Evolutionary conservation across 2,797 vertebrate genomes (phyloP), one percentile per base, ranked within the genome.

Genomic region (Sardinella longiceps): DNA sequence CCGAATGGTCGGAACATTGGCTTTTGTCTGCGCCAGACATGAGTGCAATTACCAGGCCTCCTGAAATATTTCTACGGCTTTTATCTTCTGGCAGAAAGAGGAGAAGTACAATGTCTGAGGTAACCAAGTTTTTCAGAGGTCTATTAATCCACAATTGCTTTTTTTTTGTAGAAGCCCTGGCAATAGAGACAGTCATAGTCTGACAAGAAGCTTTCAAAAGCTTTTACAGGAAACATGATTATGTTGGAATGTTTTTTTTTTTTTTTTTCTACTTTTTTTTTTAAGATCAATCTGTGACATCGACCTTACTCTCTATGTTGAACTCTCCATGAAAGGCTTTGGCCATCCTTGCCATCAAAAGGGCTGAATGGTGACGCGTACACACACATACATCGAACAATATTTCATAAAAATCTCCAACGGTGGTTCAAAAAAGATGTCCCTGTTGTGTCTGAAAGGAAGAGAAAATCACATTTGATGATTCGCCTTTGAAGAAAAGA

Each of bases 21-120:
- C 91, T 92, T 95, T 94, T 93, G 91, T 95, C 90, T 90, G 89
- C 58, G 6, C 58, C 80, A 84, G 90, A 91, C 60, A 92, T 92
- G 83, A 85, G 92, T 90, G 89, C 91, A 89, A 91, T 94, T 90
- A 85, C 87, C 88, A 5, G 80, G 30, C 63, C 60, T 74, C 81
- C 85, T 33, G 84, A 84, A 82, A 88, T 84, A 83, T 83, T 87
- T 85, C 84, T 82, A 33, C 74, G 30, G 60, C 84, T 89, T 86
- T 87, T 84, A 86, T 84, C 85, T 83, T 70, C 30, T 11, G 80
- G 86, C 85, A 85, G 82, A 89, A 88, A 88, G 86, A 80, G 82
- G 90, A 87, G 89, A 88, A 88, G 86, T 85, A 87, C 88, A 88
- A 87, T 86, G 86, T 81, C 85, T 87, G 87, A 84, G 87, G 86